Evolutionary conservation across 23 tunicate genomes (phyloP), one percentile per base, ranked within the genome.

Genomic region (Aplidium turbinatum): DNA sequence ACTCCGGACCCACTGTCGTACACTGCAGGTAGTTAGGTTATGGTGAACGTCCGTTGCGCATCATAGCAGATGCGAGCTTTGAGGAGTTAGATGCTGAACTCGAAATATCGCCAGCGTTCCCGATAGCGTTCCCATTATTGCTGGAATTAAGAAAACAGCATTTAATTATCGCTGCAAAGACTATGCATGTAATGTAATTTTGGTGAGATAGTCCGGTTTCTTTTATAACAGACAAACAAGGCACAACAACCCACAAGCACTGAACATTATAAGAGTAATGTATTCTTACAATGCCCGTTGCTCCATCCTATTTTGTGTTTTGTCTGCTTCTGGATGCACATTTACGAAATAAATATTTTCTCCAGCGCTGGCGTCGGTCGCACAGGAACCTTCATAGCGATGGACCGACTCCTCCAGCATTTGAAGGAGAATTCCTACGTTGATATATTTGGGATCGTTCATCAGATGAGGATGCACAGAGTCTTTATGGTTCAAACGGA

Each of bases 1-100:
- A 79, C 62, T 68, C 87, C 22, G 97, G 97, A 18, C 92, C 97
- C 20, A 84, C 97, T 1, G 82, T 91, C 47, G 85, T 91, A 18
- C 97, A 91, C 52, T 91, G 97, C 86, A 83, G 90, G 91, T 87
- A 24, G n/a, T n/a, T n/a, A n/a, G n/a, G n/a, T n/a, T n/a, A n/a
- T n/a, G n/a, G n/a, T n/a, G n/a, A n/a, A n/a, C n/a, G n/a, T n/a
- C n/a, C n/a, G n/a, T n/a, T n/a, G n/a, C n/a, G n/a, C n/a, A n/a
- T n/a, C n/a, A n/a, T n/a, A n/a, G n/a, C n/a, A n/a, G n/a, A n/a
- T n/a, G n/a, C n/a, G n/a, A n/a, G 50, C 50, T 42, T 11, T 16
- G 11, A 9, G 50, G 50, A 16, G 11, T 16, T 42, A 9, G 50
- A 42, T 42, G 50, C 50, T 16, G 16, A 42, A 11, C 13, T 42